phyloP scores from a whole-genome alignment of 2,888 invertebrate species.

The Leptopilina syphax region DNA sequence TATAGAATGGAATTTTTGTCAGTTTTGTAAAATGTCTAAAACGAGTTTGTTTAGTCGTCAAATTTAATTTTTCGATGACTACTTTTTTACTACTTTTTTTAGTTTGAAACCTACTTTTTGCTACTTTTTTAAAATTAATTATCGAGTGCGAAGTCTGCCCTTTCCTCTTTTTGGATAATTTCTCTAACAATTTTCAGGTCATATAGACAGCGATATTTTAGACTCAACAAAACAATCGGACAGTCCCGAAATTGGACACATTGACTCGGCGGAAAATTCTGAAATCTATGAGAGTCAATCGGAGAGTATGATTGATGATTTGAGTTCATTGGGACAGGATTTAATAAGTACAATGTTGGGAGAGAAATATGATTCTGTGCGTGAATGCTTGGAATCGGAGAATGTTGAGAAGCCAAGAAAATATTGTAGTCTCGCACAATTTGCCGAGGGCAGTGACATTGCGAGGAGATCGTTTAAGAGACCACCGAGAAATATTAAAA shows the following conservation, averaged over 20 bases:
- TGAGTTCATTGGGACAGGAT: conserved; percentile 85
- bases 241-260: conserved; percentile 82
- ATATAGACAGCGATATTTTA: conserved; percentile 72
- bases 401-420: conserved; percentile 80
- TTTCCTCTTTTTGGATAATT: conserved; percentile 60
- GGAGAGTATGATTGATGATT: conserved; percentile 88
- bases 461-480: conserved; percentile 87
- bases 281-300: conserved; percentile 86
- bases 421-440: conserved; percentile 89
- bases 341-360: conserved; percentile 83
- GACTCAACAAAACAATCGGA: conserved; percentile 71
- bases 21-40: no score
- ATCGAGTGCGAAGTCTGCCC: no score
- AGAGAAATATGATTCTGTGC: conserved; percentile 81
- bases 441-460: conserved; percentile 90
- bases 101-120: no score
- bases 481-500: conserved; percentile 55
- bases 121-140: no score
- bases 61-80: no score
- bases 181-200: conserved; percentile 67
- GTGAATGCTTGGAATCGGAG: conserved; percentile 79
- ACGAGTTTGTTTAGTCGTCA: no score
- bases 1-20: no score
- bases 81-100: no score
- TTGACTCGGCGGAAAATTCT: conserved; percentile 89